Evolutionary conservation across 2,113 vertebrate species (phyloP).

Genomic region (Piaya cayana): DNA sequence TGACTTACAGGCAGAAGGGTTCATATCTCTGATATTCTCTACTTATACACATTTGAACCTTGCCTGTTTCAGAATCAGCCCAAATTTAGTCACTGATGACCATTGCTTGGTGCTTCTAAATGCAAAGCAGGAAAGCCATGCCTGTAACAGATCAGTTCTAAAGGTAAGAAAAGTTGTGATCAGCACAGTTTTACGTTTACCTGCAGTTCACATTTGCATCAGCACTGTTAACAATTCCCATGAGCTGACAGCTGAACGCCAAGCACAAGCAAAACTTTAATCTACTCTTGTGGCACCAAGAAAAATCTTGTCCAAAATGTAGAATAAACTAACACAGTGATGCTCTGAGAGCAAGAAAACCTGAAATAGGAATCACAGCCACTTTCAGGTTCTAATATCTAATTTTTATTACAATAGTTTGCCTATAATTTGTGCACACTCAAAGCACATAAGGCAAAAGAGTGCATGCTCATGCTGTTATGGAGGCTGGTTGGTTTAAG

Average conservation of each 20-base stretch:
- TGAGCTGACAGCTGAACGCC: neutral
- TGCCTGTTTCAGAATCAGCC: neutral
- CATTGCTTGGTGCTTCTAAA: neutral
- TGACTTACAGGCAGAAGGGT: neutral
- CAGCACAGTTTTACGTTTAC: neutral
- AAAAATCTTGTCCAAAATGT: neutral
- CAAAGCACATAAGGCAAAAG: neutral
- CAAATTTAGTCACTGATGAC: neutral
- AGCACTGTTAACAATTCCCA: neutral
- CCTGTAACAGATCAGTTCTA: no score
- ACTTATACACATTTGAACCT: no score
- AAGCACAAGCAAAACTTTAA: neutral
- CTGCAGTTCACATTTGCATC: neutral
- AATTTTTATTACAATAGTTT: neutral
- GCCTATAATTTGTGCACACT: neutral
- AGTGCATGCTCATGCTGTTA: neutral
- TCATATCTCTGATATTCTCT: neutral
- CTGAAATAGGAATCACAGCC: no score
- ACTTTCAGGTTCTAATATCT: neutral
- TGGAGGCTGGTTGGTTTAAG: neutral
- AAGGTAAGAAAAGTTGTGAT: neutral
- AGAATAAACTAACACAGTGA: neutral
- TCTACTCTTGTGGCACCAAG: neutral
- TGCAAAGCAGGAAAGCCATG: neutral
- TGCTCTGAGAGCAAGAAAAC: neutral